A percentile compares a stretch with the other conserved stretches of the same genome.
Conservation (phyloP, 2,888 invertebrate species). For the Teinopalpus imperialis region DNA sequence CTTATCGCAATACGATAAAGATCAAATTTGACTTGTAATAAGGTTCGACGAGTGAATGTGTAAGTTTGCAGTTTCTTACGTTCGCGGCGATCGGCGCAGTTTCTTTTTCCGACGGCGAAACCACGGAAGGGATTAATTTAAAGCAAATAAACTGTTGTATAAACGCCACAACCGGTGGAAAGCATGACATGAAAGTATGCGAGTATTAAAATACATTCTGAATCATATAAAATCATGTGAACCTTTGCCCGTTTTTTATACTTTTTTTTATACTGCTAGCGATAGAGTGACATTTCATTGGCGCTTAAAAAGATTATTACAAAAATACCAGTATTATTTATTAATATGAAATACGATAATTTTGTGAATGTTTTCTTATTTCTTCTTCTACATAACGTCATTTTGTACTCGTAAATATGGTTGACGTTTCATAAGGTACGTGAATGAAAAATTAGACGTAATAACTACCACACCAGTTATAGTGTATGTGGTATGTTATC, state of each 20-base stretch:
- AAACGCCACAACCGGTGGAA: conserved; percentile 19
- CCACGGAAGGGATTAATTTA: conserved; percentile 76
- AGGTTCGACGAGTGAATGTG: conserved; percentile 14
- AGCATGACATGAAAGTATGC: conserved; percentile 22
- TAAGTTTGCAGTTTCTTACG: conserved; percentile 32
- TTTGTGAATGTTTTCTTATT: no score
- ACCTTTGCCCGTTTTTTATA: background rate
- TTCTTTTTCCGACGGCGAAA: conserved; percentile 65
- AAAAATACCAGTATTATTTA: no score
- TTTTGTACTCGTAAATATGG: no score
- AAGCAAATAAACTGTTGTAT: conserved; percentile 57
- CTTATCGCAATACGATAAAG: conserved; percentile 32
- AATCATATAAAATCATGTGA: conserved; percentile 11
- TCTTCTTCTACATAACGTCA: no score
- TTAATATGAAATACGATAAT: no score
- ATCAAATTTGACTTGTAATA: conserved; percentile 29
- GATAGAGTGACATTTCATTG: no score
- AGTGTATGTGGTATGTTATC: no score
- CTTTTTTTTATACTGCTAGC: no score
- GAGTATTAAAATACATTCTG: conserved; percentile 14
- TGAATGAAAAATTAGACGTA: no score
- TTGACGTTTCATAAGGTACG: no score
- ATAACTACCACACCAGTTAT: no score
- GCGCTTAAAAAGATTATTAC: no score
- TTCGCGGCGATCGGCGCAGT: conserved; percentile 57